A percentile compares a stretch with the other conserved stretches of the same genome.
These are phyloP conservation scores for Seira musarum DNA, from an alignment of 2,888 invertebrate genomes.

Conservation along the genomic window DNA sequence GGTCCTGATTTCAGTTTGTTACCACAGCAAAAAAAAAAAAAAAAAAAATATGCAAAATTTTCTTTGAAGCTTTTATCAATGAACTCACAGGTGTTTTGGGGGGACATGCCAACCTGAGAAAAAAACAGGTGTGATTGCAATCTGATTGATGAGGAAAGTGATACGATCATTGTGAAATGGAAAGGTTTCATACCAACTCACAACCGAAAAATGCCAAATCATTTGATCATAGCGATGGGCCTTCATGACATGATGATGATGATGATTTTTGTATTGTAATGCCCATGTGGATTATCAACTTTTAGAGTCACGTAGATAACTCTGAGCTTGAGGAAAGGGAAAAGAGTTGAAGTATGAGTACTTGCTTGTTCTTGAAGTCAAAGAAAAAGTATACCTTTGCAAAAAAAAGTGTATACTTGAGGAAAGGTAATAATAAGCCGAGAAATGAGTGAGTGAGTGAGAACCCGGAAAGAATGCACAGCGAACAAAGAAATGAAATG, in stretches of 20 bases:
- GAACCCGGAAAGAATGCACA: neutral
- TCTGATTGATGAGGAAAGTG: neutral
- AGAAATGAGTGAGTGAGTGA: neutral
- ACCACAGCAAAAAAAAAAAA: too few relatives aligned
- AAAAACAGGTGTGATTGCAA: slow-evolving; percentile 27
- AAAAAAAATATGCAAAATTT: too few relatives aligned
- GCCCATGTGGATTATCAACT: neutral
- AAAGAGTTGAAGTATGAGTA: neutral
- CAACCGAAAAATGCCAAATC: slow-evolving; percentile 61
- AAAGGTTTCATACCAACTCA: slow-evolving; percentile 11
- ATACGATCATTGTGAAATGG: slow-evolving; percentile 17
- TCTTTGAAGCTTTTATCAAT: too few relatives aligned
- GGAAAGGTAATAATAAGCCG: too few relatives aligned
- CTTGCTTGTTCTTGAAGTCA: neutral
- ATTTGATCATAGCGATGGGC: slow-evolving; percentile 22
- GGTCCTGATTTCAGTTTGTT: too few relatives aligned
- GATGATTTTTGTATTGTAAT: too few relatives aligned
- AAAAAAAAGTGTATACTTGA: neutral
- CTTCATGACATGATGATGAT: neutral
- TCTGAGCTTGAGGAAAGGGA: neutral
- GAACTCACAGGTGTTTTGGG: too few relatives aligned
- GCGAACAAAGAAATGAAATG: neutral
- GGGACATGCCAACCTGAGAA: neutral
- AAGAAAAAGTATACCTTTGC: neutral
- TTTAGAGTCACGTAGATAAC: neutral